These are phyloP conservation scores for Drosophila triauraria DNA, from an alignment of 1,140 invertebrate genomes.

Conservation along the genomic window DNA sequence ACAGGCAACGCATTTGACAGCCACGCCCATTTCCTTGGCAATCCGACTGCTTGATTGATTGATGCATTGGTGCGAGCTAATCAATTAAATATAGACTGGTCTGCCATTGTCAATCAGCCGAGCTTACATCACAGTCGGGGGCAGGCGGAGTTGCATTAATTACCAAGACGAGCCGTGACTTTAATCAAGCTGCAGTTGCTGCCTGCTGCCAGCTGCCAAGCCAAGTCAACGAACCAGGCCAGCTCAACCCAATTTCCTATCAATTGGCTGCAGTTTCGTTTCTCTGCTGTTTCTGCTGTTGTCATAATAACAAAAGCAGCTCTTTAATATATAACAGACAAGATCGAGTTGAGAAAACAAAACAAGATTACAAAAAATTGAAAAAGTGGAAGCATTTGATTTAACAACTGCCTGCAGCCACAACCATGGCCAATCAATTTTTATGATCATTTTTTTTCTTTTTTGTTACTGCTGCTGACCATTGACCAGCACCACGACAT, in stretches of 20 bases:
- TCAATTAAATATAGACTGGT: slow-evolving; percentile 73
- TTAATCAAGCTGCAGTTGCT: slow-evolving; percentile 58
- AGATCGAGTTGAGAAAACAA: slow-evolving; percentile 29
- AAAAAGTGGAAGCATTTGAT: slow-evolving; percentile 62
- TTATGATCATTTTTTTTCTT: slow-evolving; percentile 32
- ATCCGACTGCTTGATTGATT: slow-evolving; percentile 52
- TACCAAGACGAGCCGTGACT: slow-evolving; percentile 45
- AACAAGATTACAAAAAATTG: slow-evolving; percentile 7
- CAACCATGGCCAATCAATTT: slow-evolving; percentile 58
- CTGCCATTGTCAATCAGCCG: slow-evolving; percentile 67
- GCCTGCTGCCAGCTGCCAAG: slow-evolving; percentile 63
- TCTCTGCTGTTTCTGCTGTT: slow-evolving; percentile 8
- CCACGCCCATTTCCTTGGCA: slow-evolving; percentile 56
- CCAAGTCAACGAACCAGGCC: slow-evolving; percentile 65
- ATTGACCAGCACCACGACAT: slow-evolving; percentile 73
- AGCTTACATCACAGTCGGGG: slow-evolving; percentile 66
- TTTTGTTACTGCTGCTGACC: slow-evolving; percentile 56
- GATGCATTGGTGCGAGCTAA: slow-evolving; percentile 41
- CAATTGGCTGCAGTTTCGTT: slow-evolving; percentile 54
- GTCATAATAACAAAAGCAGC: slow-evolving; percentile 71
- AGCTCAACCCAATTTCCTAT: slow-evolving; percentile 70
- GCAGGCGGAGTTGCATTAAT: slow-evolving; percentile 68
- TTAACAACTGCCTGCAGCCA: slow-evolving; percentile 71
- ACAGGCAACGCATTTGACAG: slow-evolving; percentile 51
- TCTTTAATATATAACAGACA: slow-evolving; percentile 68